These are phyloP conservation scores for Seriola quinqueradiata DNA, from an alignment of 2,113 vertebrate genomes.

Conservation along the genomic window DNA sequence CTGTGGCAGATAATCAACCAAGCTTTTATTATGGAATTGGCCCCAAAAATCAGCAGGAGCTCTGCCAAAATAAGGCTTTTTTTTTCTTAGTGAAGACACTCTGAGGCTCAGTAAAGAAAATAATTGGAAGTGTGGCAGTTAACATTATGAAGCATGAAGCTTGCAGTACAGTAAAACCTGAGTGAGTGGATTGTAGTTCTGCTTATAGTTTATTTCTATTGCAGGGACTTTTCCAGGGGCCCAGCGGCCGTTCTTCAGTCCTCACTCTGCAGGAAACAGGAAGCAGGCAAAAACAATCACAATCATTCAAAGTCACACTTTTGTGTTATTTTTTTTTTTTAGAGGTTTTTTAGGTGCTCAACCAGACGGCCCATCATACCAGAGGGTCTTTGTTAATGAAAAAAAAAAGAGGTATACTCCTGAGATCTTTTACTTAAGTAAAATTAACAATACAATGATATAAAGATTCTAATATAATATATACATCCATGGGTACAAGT, in stretches of 20 bases:
- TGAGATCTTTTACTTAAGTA: too few relatives aligned
- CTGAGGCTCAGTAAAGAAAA: background rate
- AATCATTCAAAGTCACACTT: background rate
- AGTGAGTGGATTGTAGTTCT: background rate
- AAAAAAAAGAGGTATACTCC: too few relatives aligned
- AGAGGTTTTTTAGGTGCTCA: background rate
- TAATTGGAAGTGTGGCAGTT: background rate
- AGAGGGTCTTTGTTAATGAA: too few relatives aligned
- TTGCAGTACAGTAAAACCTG: background rate
- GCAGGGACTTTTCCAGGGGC: background rate
- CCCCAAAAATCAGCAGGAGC: background rate
- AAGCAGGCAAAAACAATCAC: background rate
- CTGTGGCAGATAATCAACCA: constrained; percentile 13
- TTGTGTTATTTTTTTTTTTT: background rate
- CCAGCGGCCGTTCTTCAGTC: background rate
- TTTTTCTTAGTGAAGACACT: background rate
- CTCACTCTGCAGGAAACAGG: background rate
- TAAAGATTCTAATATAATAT: too few relatives aligned
- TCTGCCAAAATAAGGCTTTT: constrained; percentile 3
- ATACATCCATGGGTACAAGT: too few relatives aligned
- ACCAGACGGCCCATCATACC: too few relatives aligned
- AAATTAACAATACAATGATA: too few relatives aligned
- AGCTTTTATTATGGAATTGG: constrained; percentile 6
- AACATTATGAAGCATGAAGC: background rate
- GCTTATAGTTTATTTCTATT: background rate